These are phyloP conservation scores for Silurus meridionalis DNA, from an alignment of 2,113 vertebrate genomes.

Conservation along the genomic window DNA sequence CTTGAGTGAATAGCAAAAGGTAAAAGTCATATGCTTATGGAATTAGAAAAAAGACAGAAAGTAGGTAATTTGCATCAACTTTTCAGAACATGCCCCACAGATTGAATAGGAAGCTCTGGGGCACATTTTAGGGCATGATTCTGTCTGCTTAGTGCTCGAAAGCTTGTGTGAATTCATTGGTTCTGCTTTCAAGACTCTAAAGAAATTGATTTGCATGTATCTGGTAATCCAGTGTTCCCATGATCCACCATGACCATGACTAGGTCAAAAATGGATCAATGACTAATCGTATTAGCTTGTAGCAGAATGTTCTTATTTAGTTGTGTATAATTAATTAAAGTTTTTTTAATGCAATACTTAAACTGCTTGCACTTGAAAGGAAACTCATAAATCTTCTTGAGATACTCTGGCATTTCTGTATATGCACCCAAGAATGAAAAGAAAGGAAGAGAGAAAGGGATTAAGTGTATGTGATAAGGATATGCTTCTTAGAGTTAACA, in stretches of 20 bases:
- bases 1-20: neutral
- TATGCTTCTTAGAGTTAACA: conserved; percentile 16
- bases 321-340: neutral
- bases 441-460: neutral
- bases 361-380: neutral
- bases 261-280: neutral
- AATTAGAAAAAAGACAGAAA: neutral
- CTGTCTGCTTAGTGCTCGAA: neutral
- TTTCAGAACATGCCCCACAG: neutral
- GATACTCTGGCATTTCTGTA: neutral
- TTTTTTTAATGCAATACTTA: neutral
- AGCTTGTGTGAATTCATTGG: neutral
- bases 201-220: neutral
- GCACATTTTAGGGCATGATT: neutral
- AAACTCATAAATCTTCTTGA: conserved; percentile 1
- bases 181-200: neutral
- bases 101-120: neutral
- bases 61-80: neutral
- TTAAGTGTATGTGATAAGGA: conserved; percentile 4
- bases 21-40: neutral
- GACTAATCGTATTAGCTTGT: neutral
- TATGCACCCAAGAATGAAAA: neutral
- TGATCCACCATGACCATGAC: neutral
- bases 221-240: neutral
- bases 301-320: neutral